Evolutionary conservation across 2,888 invertebrate genomes (phyloP), one percentile per base, ranked within the genome.

Genomic region (Galerucella nymphaeae): DNA sequence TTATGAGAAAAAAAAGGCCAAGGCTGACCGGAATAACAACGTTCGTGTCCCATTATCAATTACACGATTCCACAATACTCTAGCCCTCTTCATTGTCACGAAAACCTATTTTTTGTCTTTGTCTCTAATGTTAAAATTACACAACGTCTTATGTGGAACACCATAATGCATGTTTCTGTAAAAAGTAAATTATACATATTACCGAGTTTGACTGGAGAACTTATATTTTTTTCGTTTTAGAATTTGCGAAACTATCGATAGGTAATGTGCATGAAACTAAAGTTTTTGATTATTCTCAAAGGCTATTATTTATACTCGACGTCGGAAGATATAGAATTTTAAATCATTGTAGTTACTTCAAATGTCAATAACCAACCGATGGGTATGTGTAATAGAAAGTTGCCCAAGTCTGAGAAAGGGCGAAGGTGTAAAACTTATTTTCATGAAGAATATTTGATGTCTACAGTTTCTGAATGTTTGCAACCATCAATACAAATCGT

Each of bases 1-100:
- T 73, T 64, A 1, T 8, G 1, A 1, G 61, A 50, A 72, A 65
- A 76, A 74, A 62, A 55, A 71, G 41, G 59, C 64, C 70, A 72
- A 74, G 71, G 68, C 82, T 80, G 81, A 78, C 78, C 81, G 81
- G 81, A 84, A 84, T 82, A 83, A 81, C 80, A 38, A 38, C 30
- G 30, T 73, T 75, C 78, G 80, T 83, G 84, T 85, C 85, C 83
- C 85, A 84, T 84, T 38, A 84, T 83, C 83, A 84, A 84, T 84
- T 84, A 83, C 78, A 76, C 76, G 73, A 73, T 78, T 78, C 73
- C 74, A 74, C 70, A 66, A 14, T 58, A 18, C 10, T 18, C 50
- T 64, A 59, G 72, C 75, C 71, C 75, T 78, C 75, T 76, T 71
- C 71, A 73, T 75, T 75, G 74, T 73, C 66, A 61, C 59, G 62